Evolutionary conservation across 2,113 vertebrate genomes (phyloP).

Genomic region (Boleophthalmus pectinirostris): DNA sequence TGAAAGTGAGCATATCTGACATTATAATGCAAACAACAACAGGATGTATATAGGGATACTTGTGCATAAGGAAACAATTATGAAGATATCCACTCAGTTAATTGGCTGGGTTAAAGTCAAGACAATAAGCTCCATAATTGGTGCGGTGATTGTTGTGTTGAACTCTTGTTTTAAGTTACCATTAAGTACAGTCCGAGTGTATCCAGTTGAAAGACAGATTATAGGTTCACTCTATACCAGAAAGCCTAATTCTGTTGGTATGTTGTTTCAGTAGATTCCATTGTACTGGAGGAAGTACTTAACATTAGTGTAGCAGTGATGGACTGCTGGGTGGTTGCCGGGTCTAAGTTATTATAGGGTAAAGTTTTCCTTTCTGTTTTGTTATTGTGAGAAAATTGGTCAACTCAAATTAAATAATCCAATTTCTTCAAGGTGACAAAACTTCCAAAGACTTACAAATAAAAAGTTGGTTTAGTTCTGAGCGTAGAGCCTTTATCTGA

Average conservation of each 20-base stretch:
- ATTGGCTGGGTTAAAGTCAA: slow-evolving; percentile 52
- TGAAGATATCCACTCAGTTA: slow-evolving; percentile 48
- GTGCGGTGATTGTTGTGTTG: slow-evolving; percentile 42
- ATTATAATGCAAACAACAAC: slow-evolving; percentile 58
- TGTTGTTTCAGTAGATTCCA: slow-evolving; percentile 3
- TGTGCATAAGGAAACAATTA: slow-evolving; percentile 63
- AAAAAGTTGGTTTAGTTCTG: too few species aligned
- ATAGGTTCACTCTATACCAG: slow-evolving; percentile 10
- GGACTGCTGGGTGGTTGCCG: not conserved
- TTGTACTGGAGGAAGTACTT: not conserved
- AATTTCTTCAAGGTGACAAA: not conserved
- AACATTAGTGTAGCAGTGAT: not conserved
- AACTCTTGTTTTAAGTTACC: slow-evolving; percentile 48
- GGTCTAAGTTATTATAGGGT: not conserved
- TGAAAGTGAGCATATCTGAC: slow-evolving; percentile 52
- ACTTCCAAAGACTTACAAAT: not conserved
- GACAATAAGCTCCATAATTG: slow-evolving; percentile 55
- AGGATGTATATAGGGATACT: slow-evolving; percentile 57
- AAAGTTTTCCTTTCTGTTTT: not conserved
- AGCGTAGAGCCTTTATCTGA: too few species aligned
- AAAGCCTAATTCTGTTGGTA: slow-evolving; percentile 1
- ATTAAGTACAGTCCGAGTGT: slow-evolving; percentile 22
- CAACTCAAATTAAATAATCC: not conserved
- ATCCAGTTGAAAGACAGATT: slow-evolving; percentile 11
- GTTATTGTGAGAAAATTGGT: not conserved